Evolutionary conservation across 2,888 invertebrate species (phyloP), one percentile per base, ranked within the genome.

Genomic region (Clitarchus hookeri): DNA sequence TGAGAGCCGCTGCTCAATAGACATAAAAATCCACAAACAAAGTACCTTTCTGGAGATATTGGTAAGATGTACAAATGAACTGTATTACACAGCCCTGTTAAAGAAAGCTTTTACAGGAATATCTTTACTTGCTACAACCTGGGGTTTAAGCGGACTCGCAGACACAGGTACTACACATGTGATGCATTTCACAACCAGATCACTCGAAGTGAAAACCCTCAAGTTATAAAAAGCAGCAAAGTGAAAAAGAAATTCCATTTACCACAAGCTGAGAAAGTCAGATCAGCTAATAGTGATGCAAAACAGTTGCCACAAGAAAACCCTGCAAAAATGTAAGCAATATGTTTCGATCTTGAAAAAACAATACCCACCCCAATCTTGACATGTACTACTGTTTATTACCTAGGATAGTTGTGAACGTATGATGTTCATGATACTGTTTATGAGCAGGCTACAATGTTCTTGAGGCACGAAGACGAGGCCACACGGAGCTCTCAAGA

Each of bases 381-480:
- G 26, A 8, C 78, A 25, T 78, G 11, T 78, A 78, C 8, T 48
- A 9, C 48, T 48, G 48, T 48, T 12, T 48, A 48, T 48, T 48
- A 48, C 48, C 48, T 48, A 48, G 8, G 48, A 48, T 12, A 48
- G 48, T 12, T 48, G 48, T 48, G 48, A 12, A 48, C 48, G 48
- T 48, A 9, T 48, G 12, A 48, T 48, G 48, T 48, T 6, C 48
- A 48, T 48, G 90, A 91, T 26, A 91, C 91, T 84, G 90, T 88
- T 6, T 90, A 83, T 82, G 91, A 91, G 25, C 92, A 91, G 85
- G 90, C 88, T 36, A 44, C 23, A 19, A 88, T 88, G 88, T 88
- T 84, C 83, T 85, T 89, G 65, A 88, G 88, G 88, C 84, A 88
- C 86, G 88, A 89, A 86, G 88, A 87, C 11, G 80, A 88, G 48